Evolutionary conservation across 2,113 vertebrate genomes (phyloP).

Genomic region (Cololabis saira): DNA sequence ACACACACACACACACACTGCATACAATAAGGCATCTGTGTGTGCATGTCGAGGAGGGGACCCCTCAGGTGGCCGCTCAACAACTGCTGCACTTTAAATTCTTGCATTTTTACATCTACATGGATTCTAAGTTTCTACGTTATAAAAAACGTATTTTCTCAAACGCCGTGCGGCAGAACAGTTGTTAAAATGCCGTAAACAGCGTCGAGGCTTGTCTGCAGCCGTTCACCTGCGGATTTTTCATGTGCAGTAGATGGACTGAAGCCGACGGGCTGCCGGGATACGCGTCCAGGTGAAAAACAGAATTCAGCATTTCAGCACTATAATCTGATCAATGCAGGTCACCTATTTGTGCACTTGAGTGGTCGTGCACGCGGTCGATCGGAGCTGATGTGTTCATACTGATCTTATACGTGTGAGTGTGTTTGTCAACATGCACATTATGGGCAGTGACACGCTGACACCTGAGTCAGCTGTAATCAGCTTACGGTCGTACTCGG

Average conservation of each 20-base stretch:
- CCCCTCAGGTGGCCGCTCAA: slow-evolving; percentile 16
- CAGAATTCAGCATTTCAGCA: slow-evolving; percentile 34
- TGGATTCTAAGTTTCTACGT: too few species aligned
- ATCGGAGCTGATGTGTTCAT: slow-evolving; percentile 21
- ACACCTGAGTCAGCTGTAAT: slow-evolving; percentile 61
- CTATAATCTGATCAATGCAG: not conserved
- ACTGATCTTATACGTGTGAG: slow-evolving; percentile 4
- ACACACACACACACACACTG: slow-evolving; percentile 26
- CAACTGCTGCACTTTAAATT: slow-evolving; percentile 32
- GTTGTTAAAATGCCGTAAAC: slow-evolving; percentile 46
- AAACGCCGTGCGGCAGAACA: slow-evolving; percentile 20
- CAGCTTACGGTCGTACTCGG: slow-evolving; percentile 51
- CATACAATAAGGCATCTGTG: slow-evolving; percentile 24
- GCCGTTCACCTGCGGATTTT: slow-evolving; percentile 46
- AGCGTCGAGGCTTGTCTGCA: slow-evolving; percentile 53
- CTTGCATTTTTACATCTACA: not conserved
- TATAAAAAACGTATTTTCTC: too few species aligned
- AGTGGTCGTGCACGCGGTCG: slow-evolving; percentile 11
- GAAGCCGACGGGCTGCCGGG: slow-evolving; percentile 36
- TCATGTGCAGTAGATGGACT: slow-evolving; percentile 50
- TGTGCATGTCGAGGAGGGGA: slow-evolving; percentile 54
- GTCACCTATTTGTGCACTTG: not conserved
- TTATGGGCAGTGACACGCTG: slow-evolving; percentile 49
- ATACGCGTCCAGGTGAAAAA: slow-evolving; percentile 30
- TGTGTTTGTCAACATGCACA: slow-evolving; percentile 9